Conservation (phyloP, 2,797 vertebrate genomes). For the Silurus lanzhouensis region DNA sequence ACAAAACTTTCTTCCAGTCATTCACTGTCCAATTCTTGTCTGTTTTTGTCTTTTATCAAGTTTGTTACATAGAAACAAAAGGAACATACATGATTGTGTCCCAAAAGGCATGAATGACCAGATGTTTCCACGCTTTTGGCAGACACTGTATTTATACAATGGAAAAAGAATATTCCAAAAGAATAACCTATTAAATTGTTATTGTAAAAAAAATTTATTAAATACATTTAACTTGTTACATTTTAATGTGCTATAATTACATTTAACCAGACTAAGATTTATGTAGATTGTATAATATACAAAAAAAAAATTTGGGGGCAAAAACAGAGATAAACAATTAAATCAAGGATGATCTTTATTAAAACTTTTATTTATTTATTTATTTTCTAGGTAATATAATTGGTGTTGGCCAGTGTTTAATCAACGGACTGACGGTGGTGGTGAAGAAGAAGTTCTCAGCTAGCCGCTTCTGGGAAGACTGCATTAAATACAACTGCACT, state of each 20-base stretch:
- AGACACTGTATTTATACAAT: background rate
- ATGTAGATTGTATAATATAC: no score
- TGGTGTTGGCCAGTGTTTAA: slow-evolving; percentile 86
- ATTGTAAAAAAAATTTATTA: background rate
- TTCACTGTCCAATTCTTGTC: no score
- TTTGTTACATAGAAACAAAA: no score
- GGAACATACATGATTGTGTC: no score
- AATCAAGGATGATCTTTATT: background rate
- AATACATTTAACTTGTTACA: background rate
- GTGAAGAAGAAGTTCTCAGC: slow-evolving; percentile 88
- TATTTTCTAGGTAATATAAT: slow-evolving; percentile 82
- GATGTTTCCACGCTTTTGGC: no score
- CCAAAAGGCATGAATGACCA: no score
- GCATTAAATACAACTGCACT: slow-evolving; percentile 84
- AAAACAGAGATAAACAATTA: background rate
- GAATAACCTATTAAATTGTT: background rate
- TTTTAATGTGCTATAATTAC: no score
- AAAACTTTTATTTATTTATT: background rate
- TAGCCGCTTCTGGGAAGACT: slow-evolving; percentile 89
- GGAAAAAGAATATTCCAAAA: background rate
- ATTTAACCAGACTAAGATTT: no score
- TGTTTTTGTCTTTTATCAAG: no score
- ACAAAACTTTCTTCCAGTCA: no score
- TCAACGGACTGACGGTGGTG: slow-evolving; percentile 85
- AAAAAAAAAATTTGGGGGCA: no score